Evolutionary conservation across 2,113 vertebrate genomes (phyloP).

Genomic region (Lamprologus lemairii): DNA sequence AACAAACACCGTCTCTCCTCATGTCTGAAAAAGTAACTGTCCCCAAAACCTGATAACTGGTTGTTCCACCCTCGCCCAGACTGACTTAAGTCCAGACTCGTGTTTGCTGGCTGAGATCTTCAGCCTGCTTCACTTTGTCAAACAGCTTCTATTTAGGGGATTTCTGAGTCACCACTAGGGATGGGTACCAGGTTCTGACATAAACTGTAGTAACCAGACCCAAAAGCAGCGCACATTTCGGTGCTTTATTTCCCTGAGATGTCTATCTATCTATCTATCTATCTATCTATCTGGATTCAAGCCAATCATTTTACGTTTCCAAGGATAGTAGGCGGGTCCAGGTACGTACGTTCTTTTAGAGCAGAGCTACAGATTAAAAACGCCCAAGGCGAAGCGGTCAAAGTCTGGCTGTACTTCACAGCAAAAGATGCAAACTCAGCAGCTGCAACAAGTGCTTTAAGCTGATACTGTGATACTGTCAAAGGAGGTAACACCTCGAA

Average conservation of each 20-base stretch:
- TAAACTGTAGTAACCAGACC: rapidly evolving
- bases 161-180: background rate
- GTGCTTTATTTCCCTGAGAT: no score
- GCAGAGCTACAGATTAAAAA: background rate
- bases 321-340: background rate
- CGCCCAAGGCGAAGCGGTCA: rapidly evolving
- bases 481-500: rapidly evolving
- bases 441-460: background rate
- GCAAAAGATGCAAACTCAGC: background rate
- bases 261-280: no score
- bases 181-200: background rate
- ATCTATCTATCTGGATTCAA: no score
- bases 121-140: background rate
- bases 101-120: background rate
- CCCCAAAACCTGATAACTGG: background rate
- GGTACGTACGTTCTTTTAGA: background rate
- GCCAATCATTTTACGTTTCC: no score
- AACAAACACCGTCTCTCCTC: background rate
- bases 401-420: background rate
- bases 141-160: background rate
- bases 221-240: background rate
- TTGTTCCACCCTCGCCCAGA: background rate
- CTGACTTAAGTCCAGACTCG: background rate
- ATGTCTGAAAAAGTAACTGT: background rate
- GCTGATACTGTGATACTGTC: rapidly evolving